A percentile compares a stretch with the other conserved stretches of the same genome.
These are phyloP conservation scores for Tetragnatha montana DNA, from an alignment of 2,888 invertebrate genomes.

Conservation along the genomic window DNA sequence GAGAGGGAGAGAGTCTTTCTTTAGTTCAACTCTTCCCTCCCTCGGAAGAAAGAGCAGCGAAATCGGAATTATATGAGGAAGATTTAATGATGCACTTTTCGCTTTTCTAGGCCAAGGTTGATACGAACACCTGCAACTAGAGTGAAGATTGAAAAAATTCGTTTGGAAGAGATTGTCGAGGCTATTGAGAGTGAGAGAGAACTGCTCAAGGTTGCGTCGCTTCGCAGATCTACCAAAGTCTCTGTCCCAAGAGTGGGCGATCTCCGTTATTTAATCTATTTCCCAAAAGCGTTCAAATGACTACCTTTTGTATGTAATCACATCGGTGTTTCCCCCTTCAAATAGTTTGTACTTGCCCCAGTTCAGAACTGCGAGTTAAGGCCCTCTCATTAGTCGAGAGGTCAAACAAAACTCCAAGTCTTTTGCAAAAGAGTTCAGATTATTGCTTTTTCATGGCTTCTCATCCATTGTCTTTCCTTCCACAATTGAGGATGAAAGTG, in stretches of 20 bases:
- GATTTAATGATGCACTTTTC: conserved; percentile 65
- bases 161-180: conserved; percentile 37
- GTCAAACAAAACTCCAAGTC: conserved; percentile 10
- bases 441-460: not conserved
- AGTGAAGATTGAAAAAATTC: conserved; percentile 2
- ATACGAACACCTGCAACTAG: conserved; percentile 60
- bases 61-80: conserved; percentile 65
- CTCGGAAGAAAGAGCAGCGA: conserved; percentile 36
- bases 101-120: conserved; percentile 67
- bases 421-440: not conserved
- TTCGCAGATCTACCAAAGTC: conserved; percentile 46
- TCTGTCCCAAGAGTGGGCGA: conserved; percentile 45
- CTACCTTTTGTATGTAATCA: conserved; percentile 29
- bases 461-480: not conserved
- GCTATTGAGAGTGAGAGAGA: conserved; percentile 51
- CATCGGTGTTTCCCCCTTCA: conserved; percentile 5
- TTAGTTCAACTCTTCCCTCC: conserved; percentile 34
- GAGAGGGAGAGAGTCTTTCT: not conserved
- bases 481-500: too few species aligned
- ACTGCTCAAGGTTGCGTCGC: conserved; percentile 59
- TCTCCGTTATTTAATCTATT: conserved; percentile 31
- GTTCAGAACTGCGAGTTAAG: conserved; percentile 1
- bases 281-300: conserved; percentile 35
- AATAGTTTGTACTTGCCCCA: conserved; percentile 16
- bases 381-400: conserved; percentile 28